Evolutionary conservation across 2,888 invertebrate species (phyloP).

Genomic region (Conomelus anceps): DNA sequence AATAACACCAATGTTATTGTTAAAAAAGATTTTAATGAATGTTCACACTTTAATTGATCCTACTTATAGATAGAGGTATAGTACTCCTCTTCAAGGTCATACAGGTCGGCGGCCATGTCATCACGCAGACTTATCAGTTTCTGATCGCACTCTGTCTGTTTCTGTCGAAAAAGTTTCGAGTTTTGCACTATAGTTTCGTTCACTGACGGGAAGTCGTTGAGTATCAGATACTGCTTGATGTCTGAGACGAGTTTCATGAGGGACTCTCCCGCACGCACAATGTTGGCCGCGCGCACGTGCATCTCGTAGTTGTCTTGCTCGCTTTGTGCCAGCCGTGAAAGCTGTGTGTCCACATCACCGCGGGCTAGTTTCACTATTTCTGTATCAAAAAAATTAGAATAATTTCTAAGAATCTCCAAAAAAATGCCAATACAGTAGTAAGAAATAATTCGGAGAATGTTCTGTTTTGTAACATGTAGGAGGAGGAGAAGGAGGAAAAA

Average conservation of each 20-base stretch:
- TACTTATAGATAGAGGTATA: constrained; percentile 77
- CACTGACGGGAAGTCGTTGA: constrained; percentile 97
- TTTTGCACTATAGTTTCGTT: constrained; percentile 96
- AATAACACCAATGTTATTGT: too few relatives aligned
- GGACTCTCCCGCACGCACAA: constrained; percentile 94
- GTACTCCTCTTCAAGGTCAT: constrained; percentile 89
- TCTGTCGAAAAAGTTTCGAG: constrained; percentile 79
- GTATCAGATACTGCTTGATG: constrained; percentile 93
- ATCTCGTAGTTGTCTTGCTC: constrained; percentile 95
- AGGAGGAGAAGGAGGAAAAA: too few relatives aligned
- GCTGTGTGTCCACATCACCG: constrained; percentile 84
- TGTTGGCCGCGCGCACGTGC: constrained; percentile 94
- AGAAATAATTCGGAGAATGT: too few relatives aligned
- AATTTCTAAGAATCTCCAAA: too few relatives aligned
- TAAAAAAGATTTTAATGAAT: too few relatives aligned
- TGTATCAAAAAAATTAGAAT: too few relatives aligned
- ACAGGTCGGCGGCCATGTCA: constrained; percentile 90
- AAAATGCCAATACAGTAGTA: too few relatives aligned
- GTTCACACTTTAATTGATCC: too few relatives aligned
- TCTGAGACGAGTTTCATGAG: constrained; percentile 95
- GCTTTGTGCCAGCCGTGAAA: constrained; percentile 83
- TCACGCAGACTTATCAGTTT: constrained; percentile 86
- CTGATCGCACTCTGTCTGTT: constrained; percentile 88
- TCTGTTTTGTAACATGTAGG: too few relatives aligned
- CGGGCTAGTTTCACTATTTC: constrained; percentile 85